Evolutionary conservation across 2,888 invertebrate species (phyloP).

Genomic region (Timema podura): DNA sequence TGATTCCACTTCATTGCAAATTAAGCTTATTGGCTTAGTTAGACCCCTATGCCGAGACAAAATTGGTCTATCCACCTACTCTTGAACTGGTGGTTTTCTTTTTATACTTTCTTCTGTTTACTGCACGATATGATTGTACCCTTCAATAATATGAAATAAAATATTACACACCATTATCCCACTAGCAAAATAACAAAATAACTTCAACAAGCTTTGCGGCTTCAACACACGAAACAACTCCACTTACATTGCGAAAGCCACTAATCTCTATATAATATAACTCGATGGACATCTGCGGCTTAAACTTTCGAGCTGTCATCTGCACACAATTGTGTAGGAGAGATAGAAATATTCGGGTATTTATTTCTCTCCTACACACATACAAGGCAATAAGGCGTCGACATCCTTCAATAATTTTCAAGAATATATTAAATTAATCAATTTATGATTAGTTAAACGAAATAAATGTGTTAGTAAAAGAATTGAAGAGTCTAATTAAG

Average conservation of each 20-base stretch:
- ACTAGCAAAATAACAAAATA: background rate
- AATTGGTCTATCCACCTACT: background rate
- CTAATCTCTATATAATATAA: background rate
- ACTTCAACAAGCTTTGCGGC: background rate
- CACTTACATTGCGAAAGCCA: background rate
- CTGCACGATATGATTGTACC: background rate
- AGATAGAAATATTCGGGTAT: no score
- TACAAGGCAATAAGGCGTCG: no score
- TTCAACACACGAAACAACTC: slow-evolving; percentile 1
- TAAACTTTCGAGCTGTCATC: no score
- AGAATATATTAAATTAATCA: no score
- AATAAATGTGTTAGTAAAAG: no score
- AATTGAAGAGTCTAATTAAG: no score
- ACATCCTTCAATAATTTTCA: no score
- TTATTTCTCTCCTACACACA: no score
- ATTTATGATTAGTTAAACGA: no score
- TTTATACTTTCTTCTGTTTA: background rate
- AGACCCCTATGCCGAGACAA: background rate
- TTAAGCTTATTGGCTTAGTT: background rate
- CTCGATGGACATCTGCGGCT: background rate
- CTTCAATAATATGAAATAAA: background rate
- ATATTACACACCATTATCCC: background rate
- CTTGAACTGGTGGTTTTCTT: background rate
- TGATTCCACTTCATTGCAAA: slow-evolving; percentile 6
- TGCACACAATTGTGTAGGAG: no score